Evolutionary conservation across 1,140 invertebrate genomes (phyloP).

Genomic region (Octopus sinensis): DNA sequence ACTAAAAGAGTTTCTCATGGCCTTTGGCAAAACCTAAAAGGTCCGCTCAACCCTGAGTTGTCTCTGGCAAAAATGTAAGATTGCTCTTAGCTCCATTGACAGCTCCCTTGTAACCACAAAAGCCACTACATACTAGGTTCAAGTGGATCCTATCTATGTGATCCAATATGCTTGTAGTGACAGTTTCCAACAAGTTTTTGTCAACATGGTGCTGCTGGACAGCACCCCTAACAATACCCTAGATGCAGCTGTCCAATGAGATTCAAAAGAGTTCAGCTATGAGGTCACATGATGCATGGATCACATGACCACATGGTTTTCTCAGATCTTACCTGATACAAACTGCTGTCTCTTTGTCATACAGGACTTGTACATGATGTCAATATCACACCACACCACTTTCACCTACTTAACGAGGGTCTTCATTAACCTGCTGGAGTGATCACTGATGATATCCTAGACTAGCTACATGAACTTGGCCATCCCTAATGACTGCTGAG

Average conservation of each 20-base stretch:
- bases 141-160: background rate
- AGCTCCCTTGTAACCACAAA: background rate
- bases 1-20: too few species aligned
- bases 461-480: background rate
- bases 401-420: background rate
- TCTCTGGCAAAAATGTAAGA: too few species aligned
- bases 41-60: too few species aligned
- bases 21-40: too few species aligned
- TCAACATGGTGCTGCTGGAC: background rate
- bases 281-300: background rate
- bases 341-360: background rate
- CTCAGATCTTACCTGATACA: background rate
- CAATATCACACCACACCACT: background rate
- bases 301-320: background rate
- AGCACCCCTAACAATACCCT: too few species aligned
- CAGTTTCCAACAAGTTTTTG: background rate
- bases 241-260: background rate
- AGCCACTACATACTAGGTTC: background rate
- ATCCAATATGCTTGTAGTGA: background rate
- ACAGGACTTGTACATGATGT: background rate
- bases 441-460: background rate
- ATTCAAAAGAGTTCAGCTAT: background rate
- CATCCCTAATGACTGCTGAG: background rate
- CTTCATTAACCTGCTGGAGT: background rate
- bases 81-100: background rate